Base-by-base conservation (phyloP, 1,140 invertebrate species). In the Dolichoris vasculosae region DNA sequence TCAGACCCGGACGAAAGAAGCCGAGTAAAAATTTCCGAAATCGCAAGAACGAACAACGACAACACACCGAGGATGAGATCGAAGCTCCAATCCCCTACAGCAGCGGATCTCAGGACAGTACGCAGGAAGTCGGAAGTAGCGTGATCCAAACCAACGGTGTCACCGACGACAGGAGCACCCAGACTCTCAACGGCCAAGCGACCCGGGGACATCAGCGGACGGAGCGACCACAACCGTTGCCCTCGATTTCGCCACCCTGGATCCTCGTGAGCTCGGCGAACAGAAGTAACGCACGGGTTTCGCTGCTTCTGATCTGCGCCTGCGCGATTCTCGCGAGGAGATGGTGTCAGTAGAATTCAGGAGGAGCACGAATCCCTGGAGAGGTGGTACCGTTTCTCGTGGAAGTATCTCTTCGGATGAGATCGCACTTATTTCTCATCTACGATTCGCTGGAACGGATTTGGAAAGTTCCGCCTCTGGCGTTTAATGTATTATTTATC, bases 1-100 rank as follows among this genome's bases (percentile, higher is more conserved):
- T 83, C 35, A 46, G 85, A 13, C 85, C 85, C 1, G 81, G 64
- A 0, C 73, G 76, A 30, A 86, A 83, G 81, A 86, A 86, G 80
- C 80, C 59, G 32, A 69, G 7, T 20, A 73, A 75, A 1, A 35
- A 0, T 11, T 40, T 40, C 4, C 79, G 80, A 26, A 82, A 67
- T n/a, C 63, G 67, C 1, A 40, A 67, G 46, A 40, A 40, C 38
- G 30, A 82, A 11, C 38, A 82, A n/a, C 59, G 48, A 15, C 71
- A 67, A 0, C 79, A 76, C 55, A 32, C 6, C 20, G 40, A 63
- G 4, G 30, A 83, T 40, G 75, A 83, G 13, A 13, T 55, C 9
- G 71, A 85, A 8, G 0, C 2, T 23, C 26, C 32, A 17, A 55
- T 40, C 17, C 4, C 8, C 1, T 38, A 80, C 55, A 26, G n/a